A percentile compares a stretch with the other conserved stretches of the same genome.
phyloP scores from a whole-genome alignment of 2,888 invertebrate genomes.

The Tromatobia lineatoria region DNA sequence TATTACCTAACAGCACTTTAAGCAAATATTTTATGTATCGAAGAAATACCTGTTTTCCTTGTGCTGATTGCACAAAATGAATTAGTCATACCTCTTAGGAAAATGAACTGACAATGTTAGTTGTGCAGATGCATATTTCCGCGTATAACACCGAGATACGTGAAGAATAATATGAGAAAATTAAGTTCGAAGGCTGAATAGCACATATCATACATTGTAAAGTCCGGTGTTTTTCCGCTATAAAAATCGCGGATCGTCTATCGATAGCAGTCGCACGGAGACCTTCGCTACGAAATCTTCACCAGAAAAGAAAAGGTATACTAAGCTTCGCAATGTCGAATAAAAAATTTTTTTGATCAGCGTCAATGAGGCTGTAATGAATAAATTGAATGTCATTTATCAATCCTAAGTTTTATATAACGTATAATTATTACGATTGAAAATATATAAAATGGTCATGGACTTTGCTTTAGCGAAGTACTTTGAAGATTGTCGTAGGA shows the following conservation, averaged over 20 bases:
- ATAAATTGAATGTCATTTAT: neutral
- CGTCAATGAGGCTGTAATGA: too few relatives aligned
- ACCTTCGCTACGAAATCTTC: neutral
- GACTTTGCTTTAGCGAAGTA: too few relatives aligned
- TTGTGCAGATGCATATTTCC: neutral
- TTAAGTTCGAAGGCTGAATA: constrained; percentile 2
- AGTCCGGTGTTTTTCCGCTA: neutral
- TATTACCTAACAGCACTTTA: too few relatives aligned
- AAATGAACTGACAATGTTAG: neutral
- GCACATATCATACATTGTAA: neutral
- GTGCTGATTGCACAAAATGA: too few relatives aligned
- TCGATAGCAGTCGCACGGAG: neutral
- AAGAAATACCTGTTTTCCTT: too few relatives aligned
- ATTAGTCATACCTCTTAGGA: neutral
- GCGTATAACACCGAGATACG: neutral
- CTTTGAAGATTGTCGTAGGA: too few relatives aligned
- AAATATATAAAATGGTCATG: too few relatives aligned
- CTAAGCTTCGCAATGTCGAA: neutral
- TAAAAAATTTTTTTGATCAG: neutral
- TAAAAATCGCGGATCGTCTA: constrained; percentile 1
- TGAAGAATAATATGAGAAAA: constrained; percentile 1
- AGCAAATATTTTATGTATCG: too few relatives aligned
- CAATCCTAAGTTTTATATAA: neutral
- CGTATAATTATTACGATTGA: too few relatives aligned
- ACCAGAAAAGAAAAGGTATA: neutral